Percentiles rank a stretch among this genome's conserved stretches.
Conservation (phyloP, 2,113 vertebrate genomes). For the Planiliza haematocheilus region DNA sequence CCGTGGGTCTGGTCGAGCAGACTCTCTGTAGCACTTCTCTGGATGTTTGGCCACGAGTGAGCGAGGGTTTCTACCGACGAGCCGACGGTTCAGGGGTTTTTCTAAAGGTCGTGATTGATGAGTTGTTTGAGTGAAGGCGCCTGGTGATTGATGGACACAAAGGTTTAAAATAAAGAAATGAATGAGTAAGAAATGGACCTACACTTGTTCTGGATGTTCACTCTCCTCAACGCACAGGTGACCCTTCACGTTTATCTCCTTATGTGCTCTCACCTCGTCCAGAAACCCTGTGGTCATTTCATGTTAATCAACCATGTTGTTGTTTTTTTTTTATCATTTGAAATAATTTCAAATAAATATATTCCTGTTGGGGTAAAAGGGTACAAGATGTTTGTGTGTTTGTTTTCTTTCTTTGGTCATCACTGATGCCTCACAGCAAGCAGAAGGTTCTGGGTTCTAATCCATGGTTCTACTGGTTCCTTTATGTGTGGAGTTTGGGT, state of each 20-base stretch:
- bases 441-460: too few species aligned
- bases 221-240: conserved; percentile 33
- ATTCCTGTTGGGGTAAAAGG: conserved; percentile 70
- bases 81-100: conserved; percentile 15
- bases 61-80: conserved; percentile 25
- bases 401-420: not conserved
- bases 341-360: conserved; percentile 79
- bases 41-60: conserved; percentile 40
- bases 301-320: conserved; percentile 79
- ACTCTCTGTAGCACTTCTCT: conserved; percentile 46
- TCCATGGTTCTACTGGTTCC: too few species aligned
- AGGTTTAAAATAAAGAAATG: too few species aligned
- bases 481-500: too few species aligned
- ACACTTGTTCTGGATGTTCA: conserved; percentile 24
- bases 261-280: conserved; percentile 46
- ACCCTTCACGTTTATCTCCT: conserved; percentile 51
- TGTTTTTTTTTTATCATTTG: conserved; percentile 80
- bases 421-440: too few species aligned
- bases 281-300: conserved; percentile 63
- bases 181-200: not conserved
- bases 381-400: conserved; percentile 2
- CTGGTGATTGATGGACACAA: not conserved
- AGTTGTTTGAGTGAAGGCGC: not conserved
- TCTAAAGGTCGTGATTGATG: not conserved
- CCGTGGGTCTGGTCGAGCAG: conserved; percentile 20